Base-by-base conservation (phyloP, 2,888 invertebrate species). In the Arge pagana region DNA sequence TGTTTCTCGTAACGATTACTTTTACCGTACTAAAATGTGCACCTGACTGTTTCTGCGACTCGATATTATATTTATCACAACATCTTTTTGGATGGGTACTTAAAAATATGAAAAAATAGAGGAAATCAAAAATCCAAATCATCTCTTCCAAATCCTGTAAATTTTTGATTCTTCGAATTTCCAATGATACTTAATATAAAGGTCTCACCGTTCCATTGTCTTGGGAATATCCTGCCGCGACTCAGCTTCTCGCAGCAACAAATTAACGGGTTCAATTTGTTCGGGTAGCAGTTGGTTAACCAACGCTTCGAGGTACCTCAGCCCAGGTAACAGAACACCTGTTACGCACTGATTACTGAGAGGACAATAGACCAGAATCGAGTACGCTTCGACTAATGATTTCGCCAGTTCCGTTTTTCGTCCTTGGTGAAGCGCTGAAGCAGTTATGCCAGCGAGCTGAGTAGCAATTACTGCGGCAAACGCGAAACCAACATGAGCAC, bases 351-450 rank as follows among this genome's bases (percentile, higher is more conserved):
- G 77, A 61, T 78, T 79, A 52, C 80, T 80, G 31, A 82, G 63
- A 3, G 80, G 76, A 59, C 80, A 81, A 60, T 81, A 83, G 48
- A 82, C 79, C 31, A 82, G 70, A 48, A 84, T 82, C 15, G 83
- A 83, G 66, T 84, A 87, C 1, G 85, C 83, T 63, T 87, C 86
- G 42, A 87, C 79, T 42, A 87, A 72, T 35, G 83, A 83, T 49
- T 81, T 74, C 6, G 83, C 81, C 52, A 87, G 78, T 62, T 85
- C 85, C 41, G 79, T 71, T 65, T 81, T 82, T 58, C 80, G 79
- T 3, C 79, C 79, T 61, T 83, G 82, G 58, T 83, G 82, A 52
- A 81, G 78, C 61, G 83, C 82, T 54, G 79, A 81, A 3, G 80
- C 76, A 3, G 85, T 81, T 63, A 85, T 78, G 18, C 78, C 79